A percentile compares a stretch with the other conserved stretches of the same genome.
phyloP scores from a whole-genome alignment of 2,113 vertebrate genomes.

The Nyctereutes procyonoides region DNA sequence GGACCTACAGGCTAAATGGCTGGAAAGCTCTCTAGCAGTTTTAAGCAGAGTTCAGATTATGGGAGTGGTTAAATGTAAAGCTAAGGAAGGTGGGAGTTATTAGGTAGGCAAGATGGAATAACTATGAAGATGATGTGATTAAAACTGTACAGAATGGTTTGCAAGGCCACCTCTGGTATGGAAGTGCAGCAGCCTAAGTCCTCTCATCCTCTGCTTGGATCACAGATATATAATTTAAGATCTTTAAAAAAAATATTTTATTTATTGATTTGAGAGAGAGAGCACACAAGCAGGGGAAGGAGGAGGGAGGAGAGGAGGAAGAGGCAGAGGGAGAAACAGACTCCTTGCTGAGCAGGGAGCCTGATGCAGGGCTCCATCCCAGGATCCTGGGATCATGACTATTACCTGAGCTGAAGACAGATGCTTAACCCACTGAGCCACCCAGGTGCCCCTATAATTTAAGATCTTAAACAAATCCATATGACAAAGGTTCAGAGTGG shows the following conservation, averaged over 20 bases:
- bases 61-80: neutral
- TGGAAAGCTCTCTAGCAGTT: neutral
- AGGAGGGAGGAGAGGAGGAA: neutral
- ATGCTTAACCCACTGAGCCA: neutral
- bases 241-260: neutral
- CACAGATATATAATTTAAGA: slow-evolving; percentile 55
- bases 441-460: neutral
- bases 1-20: neutral
- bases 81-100: neutral
- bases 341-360: neutral
- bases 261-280: neutral
- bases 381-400: neutral
- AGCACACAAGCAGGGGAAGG: neutral
- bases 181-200: neutral
- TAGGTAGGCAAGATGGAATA: neutral
- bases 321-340: neutral
- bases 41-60: neutral
- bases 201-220: slow-evolving; percentile 20
- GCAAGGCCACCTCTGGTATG: neutral
- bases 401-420: neutral
- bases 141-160: neutral
- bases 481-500: slow-evolving; percentile 46
- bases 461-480: slow-evolving; percentile 64
- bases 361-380: neutral
- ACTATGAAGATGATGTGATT: neutral